Evolutionary conservation across 2,797 vertebrate species (phyloP), one percentile per base, ranked within the genome.

Genomic region (Hydrophis major): DNA sequence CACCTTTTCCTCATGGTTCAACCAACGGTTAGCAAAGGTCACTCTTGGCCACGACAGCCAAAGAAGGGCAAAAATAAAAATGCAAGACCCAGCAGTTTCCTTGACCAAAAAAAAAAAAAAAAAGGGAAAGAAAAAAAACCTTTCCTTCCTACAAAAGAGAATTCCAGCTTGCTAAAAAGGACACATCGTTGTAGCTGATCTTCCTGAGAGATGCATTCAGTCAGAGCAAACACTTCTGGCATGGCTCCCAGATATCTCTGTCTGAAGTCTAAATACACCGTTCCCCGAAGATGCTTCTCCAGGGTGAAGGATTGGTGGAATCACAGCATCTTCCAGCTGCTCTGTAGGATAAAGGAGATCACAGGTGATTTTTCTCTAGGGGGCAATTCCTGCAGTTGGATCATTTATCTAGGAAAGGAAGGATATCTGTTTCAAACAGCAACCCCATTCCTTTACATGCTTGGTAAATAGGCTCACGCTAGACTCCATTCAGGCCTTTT

Each of bases 331-430:
- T 37, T 42, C 37, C 32, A 90, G n/a, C 25, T 91, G 89, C 86
- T 89, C 90, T 91, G 66, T 69, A 83, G 92, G 90, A 93, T 56
- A 27, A 87, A 91, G 50, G 59, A 91, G 92, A 91, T 91, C 87
- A 91, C 57, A 91, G 86, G 90, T 63, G 13, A 59, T 78, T 89
- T 87, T 63, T 74, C 69, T 88, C 74, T 18, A 63, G 90, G 78
- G 92, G 88, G 69, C 57, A n/a, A 20, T 32, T 83, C 66, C 57
- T 91, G 63, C 61, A n/a, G 86, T 91, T 69, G 60, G 86, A 55
- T 91, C 87, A 63, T 91, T 91, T 57, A 63, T 93, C 92, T 37
- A 0, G 89, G 57, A 47, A 91, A 61, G 6, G 87, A 89, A 25
- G 57, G 47, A 56, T 63, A 32, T 83, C 90, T 56, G 6, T 91